Evolutionary conservation across 2,888 invertebrate species (phyloP), one percentile per base, ranked within the genome.

Genomic region (Cabera pusaria): DNA sequence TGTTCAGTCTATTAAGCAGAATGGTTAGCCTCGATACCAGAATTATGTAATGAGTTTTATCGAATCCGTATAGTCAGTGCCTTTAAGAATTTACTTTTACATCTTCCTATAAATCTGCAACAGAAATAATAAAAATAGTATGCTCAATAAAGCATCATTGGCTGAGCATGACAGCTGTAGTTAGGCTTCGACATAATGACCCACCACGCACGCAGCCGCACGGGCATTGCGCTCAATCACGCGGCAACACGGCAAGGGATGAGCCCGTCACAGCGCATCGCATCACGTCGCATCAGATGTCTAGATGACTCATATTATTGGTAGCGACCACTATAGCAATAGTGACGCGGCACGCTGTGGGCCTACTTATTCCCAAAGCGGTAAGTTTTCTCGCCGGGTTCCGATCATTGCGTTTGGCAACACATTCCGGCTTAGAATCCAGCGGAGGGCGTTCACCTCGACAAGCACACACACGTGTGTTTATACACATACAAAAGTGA

Each of bases 361-460:
- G 59, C 69, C 68, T 70, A 70, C 69, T 64, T 70, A 63, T 64
- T 65, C 55, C 53, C 61, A 65, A 70, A 68, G 72, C 72, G 69
- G 67, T 61, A 67, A 62, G 64, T 73, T 65, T 62, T 68, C 74
- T 72, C 68, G 43, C 53, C 64, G 68, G 68, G 80, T 81, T 82
- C 77, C 79, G 74, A 81, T 82, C 78, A 73, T 59, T 81, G 82
- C 81, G 79, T 85, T 85, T 84, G 80, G 82, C 79, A 82, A 83
- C 68, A 77, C 80, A 82, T 84, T 58, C 64, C 61, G 72, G 56
- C 64, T 63, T 71, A 68, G 71, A 74, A 72, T 71, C 77, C 76
- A 72, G 69, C 65, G 58, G 56, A 55, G 82, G 79, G 53, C 82
- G 52, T 83, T 83, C 75, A 85, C 81, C 83, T 72, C 64, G 29